phyloP scores from a whole-genome alignment of 2,888 invertebrate genomes.

The Mantis religiosa region DNA sequence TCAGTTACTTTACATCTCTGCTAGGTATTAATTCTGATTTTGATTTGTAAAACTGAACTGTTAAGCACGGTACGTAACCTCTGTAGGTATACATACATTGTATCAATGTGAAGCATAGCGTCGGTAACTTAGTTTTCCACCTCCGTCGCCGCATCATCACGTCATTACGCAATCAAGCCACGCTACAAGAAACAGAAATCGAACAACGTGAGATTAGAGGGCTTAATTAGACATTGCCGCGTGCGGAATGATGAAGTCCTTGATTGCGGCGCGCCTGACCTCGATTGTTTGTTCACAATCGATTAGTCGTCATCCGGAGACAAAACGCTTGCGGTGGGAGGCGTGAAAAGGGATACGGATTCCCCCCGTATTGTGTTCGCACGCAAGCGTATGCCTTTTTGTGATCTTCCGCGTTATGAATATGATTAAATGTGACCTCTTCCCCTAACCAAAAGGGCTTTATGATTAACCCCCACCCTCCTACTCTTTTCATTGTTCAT shows the following conservation, averaged over 20 bases:
- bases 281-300: slow-evolving; percentile 17
- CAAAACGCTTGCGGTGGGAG: slow-evolving; percentile 2
- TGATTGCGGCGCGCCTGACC: not conserved
- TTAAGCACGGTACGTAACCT: no score
- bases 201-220: not conserved
- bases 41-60: no score
- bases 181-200: not conserved
- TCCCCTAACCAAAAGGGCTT: not conserved
- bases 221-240: not conserved
- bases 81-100: no score
- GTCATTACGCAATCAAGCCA: not conserved
- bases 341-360: slow-evolving; percentile 1
- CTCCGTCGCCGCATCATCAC: not conserved
- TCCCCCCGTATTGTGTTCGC: not conserved
- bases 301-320: slow-evolving; percentile 10
- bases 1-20: no score
- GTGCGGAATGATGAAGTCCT: not conserved
- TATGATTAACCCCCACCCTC: slow-evolving; percentile 1
- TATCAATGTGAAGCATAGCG: not conserved
- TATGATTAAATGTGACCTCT: slow-evolving; percentile 13
- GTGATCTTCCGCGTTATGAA: slow-evolving; percentile 1
- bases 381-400: not conserved
- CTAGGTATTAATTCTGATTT: no score
- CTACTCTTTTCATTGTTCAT: slow-evolving; percentile 12
- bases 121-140: not conserved